These are phyloP conservation scores for human (Homo sapiens) DNA, from an alignment of 2,113 vertebrate genomes.

Conservation along the genomic window DNA sequence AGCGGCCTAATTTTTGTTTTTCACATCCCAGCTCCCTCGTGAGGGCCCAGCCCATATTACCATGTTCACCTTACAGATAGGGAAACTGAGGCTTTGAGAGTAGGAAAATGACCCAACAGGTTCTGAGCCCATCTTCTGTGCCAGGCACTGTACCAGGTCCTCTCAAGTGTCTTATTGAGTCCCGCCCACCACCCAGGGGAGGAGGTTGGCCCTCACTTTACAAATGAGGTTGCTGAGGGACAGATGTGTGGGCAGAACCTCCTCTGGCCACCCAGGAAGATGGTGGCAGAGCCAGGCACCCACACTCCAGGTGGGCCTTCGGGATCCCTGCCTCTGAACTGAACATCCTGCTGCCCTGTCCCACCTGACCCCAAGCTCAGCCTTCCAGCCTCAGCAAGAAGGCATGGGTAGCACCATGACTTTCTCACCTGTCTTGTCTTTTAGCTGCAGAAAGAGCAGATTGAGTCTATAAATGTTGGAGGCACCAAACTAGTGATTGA, in stretches of 20 bases:
- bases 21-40: background rate
- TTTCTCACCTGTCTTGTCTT: slow-evolving; percentile 64
- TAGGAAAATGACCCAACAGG: background rate
- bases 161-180: background rate
- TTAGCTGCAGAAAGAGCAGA: slow-evolving; percentile 91
- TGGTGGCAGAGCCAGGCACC: background rate
- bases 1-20: background rate
- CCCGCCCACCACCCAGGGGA: fast-evolving
- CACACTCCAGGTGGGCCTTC: fast-evolving
- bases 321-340: background rate
- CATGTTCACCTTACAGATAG: background rate
- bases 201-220: background rate
- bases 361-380: background rate
- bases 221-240: background rate
- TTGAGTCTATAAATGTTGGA: slow-evolving; percentile 94
- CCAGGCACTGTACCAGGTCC: background rate
- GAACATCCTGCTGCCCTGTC: fast-evolving
- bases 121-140: background rate
- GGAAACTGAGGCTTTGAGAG: background rate
- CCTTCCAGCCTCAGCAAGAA: fast-evolving
- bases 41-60: background rate
- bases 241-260: fast-evolving
- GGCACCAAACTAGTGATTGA: slow-evolving; percentile 94
- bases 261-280: background rate
- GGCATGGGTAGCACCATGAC: background rate